phyloP scores from a whole-genome alignment of 2,797 vertebrate species.

The Echiichthys vipera region DNA sequence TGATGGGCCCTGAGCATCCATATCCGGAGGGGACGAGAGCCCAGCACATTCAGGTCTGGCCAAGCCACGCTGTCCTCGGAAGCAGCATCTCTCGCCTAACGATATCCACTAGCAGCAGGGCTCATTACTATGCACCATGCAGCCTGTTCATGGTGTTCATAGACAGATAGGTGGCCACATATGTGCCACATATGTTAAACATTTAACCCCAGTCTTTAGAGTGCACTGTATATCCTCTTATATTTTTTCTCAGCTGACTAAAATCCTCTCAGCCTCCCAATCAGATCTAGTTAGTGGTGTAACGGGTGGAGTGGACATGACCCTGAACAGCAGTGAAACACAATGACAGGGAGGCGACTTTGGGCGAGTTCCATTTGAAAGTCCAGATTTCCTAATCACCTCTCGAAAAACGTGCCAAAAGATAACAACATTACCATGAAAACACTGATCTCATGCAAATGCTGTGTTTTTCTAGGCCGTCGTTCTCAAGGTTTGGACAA shows the following conservation, averaged over 20 bases:
- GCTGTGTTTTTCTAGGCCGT: constrained; percentile 39
- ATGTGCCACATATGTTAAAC: constrained; percentile 4
- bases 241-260: constrained; percentile 28
- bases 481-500: constrained; percentile 45
- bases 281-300: background rate
- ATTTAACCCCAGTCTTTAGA: background rate
- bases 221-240: constrained; percentile 14
- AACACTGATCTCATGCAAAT: constrained; percentile 62
- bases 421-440: constrained; percentile 59
- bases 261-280: constrained; percentile 21
- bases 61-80: constrained; percentile 79
- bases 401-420: constrained; percentile 55
- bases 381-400: constrained; percentile 53
- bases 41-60: constrained; percentile 83
- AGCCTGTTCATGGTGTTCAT: constrained; percentile 16
- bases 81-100: constrained; percentile 79
- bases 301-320: constrained; percentile 41
- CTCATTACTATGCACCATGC: constrained; percentile 67
- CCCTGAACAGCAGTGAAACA: constrained; percentile 48
- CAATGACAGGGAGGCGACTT: constrained; percentile 28
- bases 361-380: constrained; percentile 37
- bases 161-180: background rate
- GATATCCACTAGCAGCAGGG: constrained; percentile 61
- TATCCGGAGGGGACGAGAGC: constrained; percentile 80
- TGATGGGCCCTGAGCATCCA: constrained; percentile 68